Base-by-base conservation (phyloP, 2,797 vertebrate species). In the Typhlichthys subterraneus region DNA sequence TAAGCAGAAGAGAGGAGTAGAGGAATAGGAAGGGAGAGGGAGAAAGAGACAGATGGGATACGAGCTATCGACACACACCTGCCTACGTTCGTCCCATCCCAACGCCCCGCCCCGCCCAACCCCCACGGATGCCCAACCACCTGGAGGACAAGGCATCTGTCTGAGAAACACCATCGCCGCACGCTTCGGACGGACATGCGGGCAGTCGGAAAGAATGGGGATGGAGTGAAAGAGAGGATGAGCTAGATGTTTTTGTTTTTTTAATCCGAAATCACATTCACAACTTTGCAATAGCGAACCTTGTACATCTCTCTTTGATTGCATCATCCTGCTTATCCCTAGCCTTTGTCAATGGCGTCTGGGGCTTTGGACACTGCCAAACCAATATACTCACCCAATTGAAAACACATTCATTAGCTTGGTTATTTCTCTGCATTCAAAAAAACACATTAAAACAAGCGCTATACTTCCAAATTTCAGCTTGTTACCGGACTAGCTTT, bases 281-380 rank as follows among this genome's bases (percentile, higher is more conserved):
- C 79, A 75, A 67, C 65, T 63, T 80, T 45, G 63, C 85, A 81
- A 76, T 69, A 82, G 75, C 63, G 19, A 66, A 79, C 65, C 63
- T 65, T 55, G 64, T 73, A 66, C 70, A 59, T 23, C 45, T 79
- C 65, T 93, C 71, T 92, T 73, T 70, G 73, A 94, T 84, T 47
- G 72, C 85, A 78, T 86, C 87, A 92, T 81, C 84, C 75, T 15
- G 80, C 83, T 86, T 84, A 90, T 91, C 91, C 91, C 93, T 89
- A 82, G 93, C 90, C 85, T 92, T 88, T 46, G 85, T 85, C 89
- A 88, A 72, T 87, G 70, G 82, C 89, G 89, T 88, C 89, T 81
- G 85, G 88, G 90, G 90, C 70, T 88, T 87, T 87, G 89, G 91
- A 92, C 89, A 91, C 90, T 92, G 91, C 91, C 91, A 92, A 88